These are phyloP conservation scores for Malthinus flaveolus DNA, from an alignment of 2,888 invertebrate genomes.

Conservation along the genomic window DNA sequence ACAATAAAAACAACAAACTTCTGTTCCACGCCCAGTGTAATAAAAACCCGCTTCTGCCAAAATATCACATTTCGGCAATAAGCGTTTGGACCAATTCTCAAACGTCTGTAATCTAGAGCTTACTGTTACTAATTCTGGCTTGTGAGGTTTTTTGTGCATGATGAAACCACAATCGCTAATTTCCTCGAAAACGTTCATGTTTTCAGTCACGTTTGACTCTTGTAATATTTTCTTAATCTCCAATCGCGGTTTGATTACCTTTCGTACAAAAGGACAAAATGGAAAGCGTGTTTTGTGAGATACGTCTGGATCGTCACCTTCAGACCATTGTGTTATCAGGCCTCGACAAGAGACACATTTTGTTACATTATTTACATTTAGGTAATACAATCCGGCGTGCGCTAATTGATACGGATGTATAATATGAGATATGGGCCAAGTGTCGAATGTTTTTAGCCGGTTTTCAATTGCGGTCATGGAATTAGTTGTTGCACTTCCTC, in stretches of 20 bases:
- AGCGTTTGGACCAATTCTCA: slow-evolving; percentile 71
- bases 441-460: slow-evolving; percentile 39
- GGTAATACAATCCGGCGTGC: slow-evolving; percentile 83
- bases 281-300: slow-evolving; percentile 69
- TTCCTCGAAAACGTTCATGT: not conserved
- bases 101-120: slow-evolving; percentile 73
- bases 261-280: slow-evolving; percentile 59
- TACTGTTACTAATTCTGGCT: slow-evolving; percentile 68
- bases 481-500: too few species aligned
- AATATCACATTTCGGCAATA: slow-evolving; percentile 74
- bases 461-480: too few species aligned
- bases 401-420: slow-evolving; percentile 75
- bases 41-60: slow-evolving; percentile 89
- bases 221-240: not conserved
- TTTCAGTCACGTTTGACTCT: not conserved
- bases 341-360: slow-evolving; percentile 83
- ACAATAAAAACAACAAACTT: slow-evolving; percentile 91
- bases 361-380: slow-evolving; percentile 71
- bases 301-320: slow-evolving; percentile 67
- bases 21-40: slow-evolving; percentile 73
- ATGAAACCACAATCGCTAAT: slow-evolving; percentile 61
- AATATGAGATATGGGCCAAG: slow-evolving; percentile 69
- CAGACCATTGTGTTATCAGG: slow-evolving; percentile 66
- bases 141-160: slow-evolving; percentile 62
- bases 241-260: slow-evolving; percentile 50